These are phyloP conservation scores for Rutpela maculata DNA, from an alignment of 2,888 invertebrate genomes.

Conservation along the genomic window DNA sequence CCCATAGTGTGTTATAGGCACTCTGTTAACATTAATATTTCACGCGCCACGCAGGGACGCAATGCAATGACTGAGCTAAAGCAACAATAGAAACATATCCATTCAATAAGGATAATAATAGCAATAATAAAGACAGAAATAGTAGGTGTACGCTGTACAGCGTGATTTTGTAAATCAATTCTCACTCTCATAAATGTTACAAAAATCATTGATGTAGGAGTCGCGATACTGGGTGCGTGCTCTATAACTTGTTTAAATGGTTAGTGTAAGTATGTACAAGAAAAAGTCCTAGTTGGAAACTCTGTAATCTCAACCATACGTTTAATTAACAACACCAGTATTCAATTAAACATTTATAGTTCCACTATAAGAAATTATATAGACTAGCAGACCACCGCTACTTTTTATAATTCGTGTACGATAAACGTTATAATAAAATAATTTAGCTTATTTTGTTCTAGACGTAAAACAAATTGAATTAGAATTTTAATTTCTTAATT, in stretches of 20 bases:
- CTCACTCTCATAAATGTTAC: constrained; percentile 34
- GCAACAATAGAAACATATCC: not conserved
- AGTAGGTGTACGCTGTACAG: constrained; percentile 43
- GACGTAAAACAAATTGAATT: not conserved
- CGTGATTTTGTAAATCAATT: constrained; percentile 43
- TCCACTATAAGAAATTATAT: constrained; percentile 17
- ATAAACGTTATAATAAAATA: not conserved
- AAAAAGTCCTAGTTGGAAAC: constrained; percentile 33
- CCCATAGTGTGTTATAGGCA: not conserved
- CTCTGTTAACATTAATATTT: not conserved
- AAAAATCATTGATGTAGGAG: constrained; percentile 38
- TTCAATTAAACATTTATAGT: constrained; percentile 17
- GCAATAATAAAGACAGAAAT: constrained; percentile 31
- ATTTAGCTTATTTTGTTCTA: not conserved
- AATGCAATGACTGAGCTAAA: not conserved
- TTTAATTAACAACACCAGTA: constrained; percentile 33
- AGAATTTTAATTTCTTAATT: too few species aligned
- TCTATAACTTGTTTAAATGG: constrained; percentile 32
- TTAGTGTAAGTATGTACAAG: constrained; percentile 17
- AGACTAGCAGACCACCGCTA: constrained; percentile 25
- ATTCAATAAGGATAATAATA: constrained; percentile 17
- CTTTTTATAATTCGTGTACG: not conserved
- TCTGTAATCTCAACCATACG: constrained; percentile 25
- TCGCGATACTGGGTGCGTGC: constrained; percentile 36
- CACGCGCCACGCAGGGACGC: not conserved